A percentile compares a stretch with the other conserved stretches of the same genome.
phyloP scores from a whole-genome alignment of 1,140 invertebrate species.

The Apis cerana region DNA sequence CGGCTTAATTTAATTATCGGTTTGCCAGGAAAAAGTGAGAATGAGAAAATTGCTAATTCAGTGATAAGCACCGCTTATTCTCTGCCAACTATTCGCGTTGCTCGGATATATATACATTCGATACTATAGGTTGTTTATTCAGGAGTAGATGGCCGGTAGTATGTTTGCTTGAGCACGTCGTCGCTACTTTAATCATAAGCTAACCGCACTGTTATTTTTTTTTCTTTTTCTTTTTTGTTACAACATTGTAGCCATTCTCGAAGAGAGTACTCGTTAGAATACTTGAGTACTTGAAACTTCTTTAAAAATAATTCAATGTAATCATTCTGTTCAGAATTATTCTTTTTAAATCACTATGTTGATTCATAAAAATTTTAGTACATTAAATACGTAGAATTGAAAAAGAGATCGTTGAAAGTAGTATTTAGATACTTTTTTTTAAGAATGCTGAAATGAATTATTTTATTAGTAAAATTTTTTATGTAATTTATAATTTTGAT shows the following conservation, averaged over 20 bases:
- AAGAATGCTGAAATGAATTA: too few species aligned
- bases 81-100: conserved; percentile 33
- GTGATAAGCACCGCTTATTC: conserved; percentile 30
- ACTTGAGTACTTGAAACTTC: background rate
- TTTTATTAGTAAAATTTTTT: background rate
- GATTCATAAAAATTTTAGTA: background rate
- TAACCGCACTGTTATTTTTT: background rate
- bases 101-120: background rate
- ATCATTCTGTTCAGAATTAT: background rate
- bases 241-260: background rate
- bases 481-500: background rate
- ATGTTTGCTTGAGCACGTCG: conserved; percentile 23
- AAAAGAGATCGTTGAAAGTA: too few species aligned
- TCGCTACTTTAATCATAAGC: conserved; percentile 5
- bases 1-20: conserved; percentile 36
- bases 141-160: background rate
- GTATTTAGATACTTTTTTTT: too few species aligned
- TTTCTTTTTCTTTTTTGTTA: background rate
- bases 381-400: background rate
- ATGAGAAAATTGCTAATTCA: conserved; percentile 50
- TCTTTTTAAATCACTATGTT: background rate
- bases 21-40: conserved; percentile 39
- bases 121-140: conserved; percentile 47
- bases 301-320: background rate
- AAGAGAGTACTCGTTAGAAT: too few species aligned